Base-by-base conservation (phyloP, 2,113 vertebrate genomes). In the Datnioides undecimradiatus region DNA sequence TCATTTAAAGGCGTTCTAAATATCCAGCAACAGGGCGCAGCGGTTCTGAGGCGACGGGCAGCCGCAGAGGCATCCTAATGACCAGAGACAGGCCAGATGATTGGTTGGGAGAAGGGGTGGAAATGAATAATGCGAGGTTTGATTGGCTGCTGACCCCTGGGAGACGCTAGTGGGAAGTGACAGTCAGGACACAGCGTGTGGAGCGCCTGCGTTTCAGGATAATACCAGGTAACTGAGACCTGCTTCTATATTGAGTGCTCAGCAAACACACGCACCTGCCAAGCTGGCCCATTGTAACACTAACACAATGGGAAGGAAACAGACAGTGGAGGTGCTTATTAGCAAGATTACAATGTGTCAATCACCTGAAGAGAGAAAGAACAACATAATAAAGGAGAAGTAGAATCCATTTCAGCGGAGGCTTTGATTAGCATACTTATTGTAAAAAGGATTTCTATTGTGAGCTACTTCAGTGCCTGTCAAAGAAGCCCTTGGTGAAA, bases 371-470 rank as follows among this genome's bases (percentile, higher is more conserved):
- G 74, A 76, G 75, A 29, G 72, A 73, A 43, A 83, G 72, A 90
- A 88, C 76, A 81, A 89, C 86, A 82, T 78, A 82, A 91, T 88
- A 86, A 87, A 90, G 87, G 86, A 90, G 82, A 48, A 82, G 83
- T 65, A 52, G 88, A 83, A 86, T 92, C 68, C 79, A 79, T 90
- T 91, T 87, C 89, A 88, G 73, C 36, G 0, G 21, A 83, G 49
- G 59, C 80, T 91, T 90, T 91, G 87, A 92, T 92, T 90, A 90
- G 88, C 90, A 90, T 90, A 87, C 69, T 91, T 88, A 90, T 88
- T 90, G 75, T 63, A 68, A 67, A 78, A 78, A 25, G 51, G 73
- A 36, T 82, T 78, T 86, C 74, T 84, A 79, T 83, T 87, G 79
- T 83, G 73, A 78, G 49, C 48, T 52, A 52, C 75, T 70, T 25